phyloP scores from a whole-genome alignment of 1,140 invertebrate species.

The Phthorimaea operculella region DNA sequence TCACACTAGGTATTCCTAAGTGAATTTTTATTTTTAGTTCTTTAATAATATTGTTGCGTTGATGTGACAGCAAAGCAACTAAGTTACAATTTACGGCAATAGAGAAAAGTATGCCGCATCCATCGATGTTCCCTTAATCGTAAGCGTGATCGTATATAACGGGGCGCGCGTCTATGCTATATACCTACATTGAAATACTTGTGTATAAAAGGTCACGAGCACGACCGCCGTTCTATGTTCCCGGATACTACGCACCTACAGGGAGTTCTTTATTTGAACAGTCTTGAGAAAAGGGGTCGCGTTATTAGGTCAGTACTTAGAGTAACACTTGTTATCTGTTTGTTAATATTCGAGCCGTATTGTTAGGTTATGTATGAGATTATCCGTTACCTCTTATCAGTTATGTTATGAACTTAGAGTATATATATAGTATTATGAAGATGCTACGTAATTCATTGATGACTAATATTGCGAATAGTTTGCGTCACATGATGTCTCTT shows the following conservation, averaged over 20 bases:
- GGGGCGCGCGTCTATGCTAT: conserved; percentile 48
- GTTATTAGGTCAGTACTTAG: conserved; percentile 68
- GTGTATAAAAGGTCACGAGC: conserved; percentile 62
- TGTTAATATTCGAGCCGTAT: conserved; percentile 53
- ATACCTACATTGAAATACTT: conserved; percentile 44
- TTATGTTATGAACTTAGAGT: too few species aligned
- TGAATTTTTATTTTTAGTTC: too few species aligned
- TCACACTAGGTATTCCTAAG: too few species aligned
- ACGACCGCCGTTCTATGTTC: conserved; percentile 63
- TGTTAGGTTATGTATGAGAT: conserved; percentile 16
- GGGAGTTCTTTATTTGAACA: conserved; percentile 63
- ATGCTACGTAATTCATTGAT: conserved; percentile 1
- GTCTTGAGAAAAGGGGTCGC: conserved; percentile 63
- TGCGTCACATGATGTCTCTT: background rate
- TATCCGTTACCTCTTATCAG: conserved; percentile 5
- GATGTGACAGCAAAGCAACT: too few species aligned
- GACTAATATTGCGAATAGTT: background rate
- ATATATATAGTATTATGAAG: too few species aligned
- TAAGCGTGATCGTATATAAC: conserved; percentile 36
- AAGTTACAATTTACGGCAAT: background rate
- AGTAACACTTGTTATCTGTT: conserved; percentile 61
- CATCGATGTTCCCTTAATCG: conserved; percentile 42
- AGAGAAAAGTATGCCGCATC: conserved; percentile 20
- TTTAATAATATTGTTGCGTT: too few species aligned
- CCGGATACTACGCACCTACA: conserved; percentile 58